A percentile compares a stretch with the other conserved stretches of the same genome.
These are phyloP conservation scores for Podiceps cristatus DNA, from an alignment of 2,113 vertebrate species.

Conservation along the genomic window DNA sequence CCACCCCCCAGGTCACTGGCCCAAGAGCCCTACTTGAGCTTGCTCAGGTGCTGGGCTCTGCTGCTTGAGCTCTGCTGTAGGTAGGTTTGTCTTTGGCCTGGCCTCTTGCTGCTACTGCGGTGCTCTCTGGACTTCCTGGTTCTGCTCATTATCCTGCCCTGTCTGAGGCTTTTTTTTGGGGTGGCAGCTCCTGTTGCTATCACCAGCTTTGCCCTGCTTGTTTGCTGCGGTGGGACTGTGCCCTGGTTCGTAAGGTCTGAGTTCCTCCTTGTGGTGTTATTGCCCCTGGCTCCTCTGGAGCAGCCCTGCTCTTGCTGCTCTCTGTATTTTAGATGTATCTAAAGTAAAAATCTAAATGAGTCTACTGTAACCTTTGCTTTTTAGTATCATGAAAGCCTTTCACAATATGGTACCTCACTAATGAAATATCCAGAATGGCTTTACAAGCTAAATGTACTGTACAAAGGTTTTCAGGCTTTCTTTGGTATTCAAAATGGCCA, in stretches of 20 bases:
- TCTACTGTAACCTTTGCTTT: background rate
- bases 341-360: background rate
- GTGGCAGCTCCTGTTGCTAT: background rate
- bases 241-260: background rate
- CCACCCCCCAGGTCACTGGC: background rate
- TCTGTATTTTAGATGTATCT: background rate
- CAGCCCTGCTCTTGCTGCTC: background rate
- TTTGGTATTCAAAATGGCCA: background rate
- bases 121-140: background rate
- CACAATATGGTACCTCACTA: background rate
- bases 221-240: background rate
- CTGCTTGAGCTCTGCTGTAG: background rate
- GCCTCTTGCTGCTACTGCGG: background rate
- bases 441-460: background rate
- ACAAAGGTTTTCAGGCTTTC: background rate
- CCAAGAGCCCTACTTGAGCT: accelerated
- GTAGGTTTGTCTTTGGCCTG: background rate
- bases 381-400: background rate
- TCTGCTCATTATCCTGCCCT: background rate
- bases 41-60: accelerated
- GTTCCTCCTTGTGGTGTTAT: too few relatives aligned
- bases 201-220: background rate
- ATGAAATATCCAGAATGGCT: background rate
- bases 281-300: too few relatives aligned
- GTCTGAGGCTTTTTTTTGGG: background rate